Percentiles rank a stretch among this genome's conserved stretches.
Evolutionary conservation across 2,888 invertebrate genomes (phyloP).

Genomic region (Archaeoteleia sp.): DNA sequence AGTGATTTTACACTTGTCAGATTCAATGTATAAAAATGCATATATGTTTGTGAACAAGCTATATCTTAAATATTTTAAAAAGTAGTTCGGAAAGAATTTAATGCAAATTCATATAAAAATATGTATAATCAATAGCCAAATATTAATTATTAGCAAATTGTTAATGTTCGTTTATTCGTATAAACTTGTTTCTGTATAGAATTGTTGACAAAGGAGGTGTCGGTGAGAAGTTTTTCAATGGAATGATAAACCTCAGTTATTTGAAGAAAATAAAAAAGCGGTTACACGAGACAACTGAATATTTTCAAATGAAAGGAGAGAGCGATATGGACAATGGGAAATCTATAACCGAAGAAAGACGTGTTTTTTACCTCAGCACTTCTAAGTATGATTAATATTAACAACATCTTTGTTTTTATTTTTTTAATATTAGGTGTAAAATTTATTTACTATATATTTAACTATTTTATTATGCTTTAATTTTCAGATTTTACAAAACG

Average conservation of each 20-base stretch:
- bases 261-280: constrained; percentile 83
- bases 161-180: constrained; percentile 17
- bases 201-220: constrained; percentile 79
- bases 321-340: constrained; percentile 70
- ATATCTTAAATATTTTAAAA: too few species aligned
- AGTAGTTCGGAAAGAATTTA: too few species aligned
- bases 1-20: too few species aligned
- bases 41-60: too few species aligned
- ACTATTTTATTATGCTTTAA: too few species aligned
- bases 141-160: background rate
- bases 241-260: constrained; percentile 80
- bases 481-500: constrained; percentile 79
- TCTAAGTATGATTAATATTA: constrained; percentile 64
- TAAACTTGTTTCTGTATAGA: constrained; percentile 71
- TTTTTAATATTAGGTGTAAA: constrained; percentile 23
- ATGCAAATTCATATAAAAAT: too few species aligned
- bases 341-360: constrained; percentile 69
- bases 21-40: too few species aligned
- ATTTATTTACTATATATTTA: constrained; percentile 11
- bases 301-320: constrained; percentile 76
- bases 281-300: constrained; percentile 80
- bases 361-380: constrained; percentile 69
- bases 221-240: constrained; percentile 85
- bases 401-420: constrained; percentile 7
- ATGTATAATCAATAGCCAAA: too few species aligned